Base-by-base conservation (phyloP, 2,888 invertebrate species). In the Herminia tarsipennalis region DNA sequence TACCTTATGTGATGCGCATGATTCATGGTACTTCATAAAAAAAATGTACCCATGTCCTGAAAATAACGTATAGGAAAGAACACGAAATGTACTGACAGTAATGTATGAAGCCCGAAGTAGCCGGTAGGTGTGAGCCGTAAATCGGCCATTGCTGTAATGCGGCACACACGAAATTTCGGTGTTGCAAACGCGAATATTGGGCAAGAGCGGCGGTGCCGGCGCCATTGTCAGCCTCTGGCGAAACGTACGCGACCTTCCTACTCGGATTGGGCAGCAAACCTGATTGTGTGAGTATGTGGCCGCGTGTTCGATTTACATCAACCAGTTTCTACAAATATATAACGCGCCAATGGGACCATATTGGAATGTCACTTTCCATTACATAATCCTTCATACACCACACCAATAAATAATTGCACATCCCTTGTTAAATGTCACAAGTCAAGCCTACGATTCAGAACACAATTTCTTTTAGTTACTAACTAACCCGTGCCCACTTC, bases 191-290 rank as follows among this genome's bases (percentile, higher is more conserved):
- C 66, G 74, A 77, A 75, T 56, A 75, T 89, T 88, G 83, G 73
- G 88, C 85, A 87, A 88, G 71, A 68, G 62, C 71, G 70, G 72
- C 69, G 78, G 77, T 80, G 74, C 78, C 79, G 77, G 73, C 75
- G 81, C 84, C 87, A 88, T 88, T 88, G 89, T 88, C 83, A 81
- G 83, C 70, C 78, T 78, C 86, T 88, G 88, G 87, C 86, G 87
- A 88, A 88, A 89, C 84, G 70, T 61, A 73, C 63, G 58, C 85
- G 89, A 87, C 89, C 89, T 89, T 89, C 86, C 86, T 78, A 78
- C 78, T 79, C 78, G 71, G 78, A 86, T 86, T 86, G 86, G 86
- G 80, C 86, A 85, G 76, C 79, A 80, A 84, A 86, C 86, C 82
- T 81, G 84, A 80, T 79, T 80, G 73, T 83, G 73, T 59, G 71